Percentiles rank a stretch among this genome's conserved stretches.
Evolutionary conservation across 2,888 invertebrate genomes (phyloP).

Genomic region (Anagyrus pseudococci): DNA sequence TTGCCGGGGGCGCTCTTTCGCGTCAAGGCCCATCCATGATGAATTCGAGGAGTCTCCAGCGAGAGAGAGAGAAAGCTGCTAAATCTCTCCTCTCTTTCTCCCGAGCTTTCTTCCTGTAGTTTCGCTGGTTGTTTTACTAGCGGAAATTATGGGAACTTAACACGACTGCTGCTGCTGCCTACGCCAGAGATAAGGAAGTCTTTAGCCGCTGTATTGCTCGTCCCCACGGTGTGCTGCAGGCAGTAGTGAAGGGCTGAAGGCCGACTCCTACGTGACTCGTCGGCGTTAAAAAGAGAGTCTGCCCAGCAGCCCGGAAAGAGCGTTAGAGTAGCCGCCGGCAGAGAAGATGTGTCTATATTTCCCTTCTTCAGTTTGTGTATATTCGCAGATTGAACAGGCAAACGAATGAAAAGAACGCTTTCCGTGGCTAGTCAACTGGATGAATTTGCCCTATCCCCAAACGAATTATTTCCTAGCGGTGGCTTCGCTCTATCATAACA

Average conservation of each 20-base stretch:
- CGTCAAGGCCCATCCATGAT: slow-evolving; percentile 23
- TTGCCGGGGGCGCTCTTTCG: not conserved
- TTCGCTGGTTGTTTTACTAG: slow-evolving; percentile 31
- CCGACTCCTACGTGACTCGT: not conserved
- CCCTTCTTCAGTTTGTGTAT: too few species aligned
- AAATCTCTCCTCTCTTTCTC: not conserved
- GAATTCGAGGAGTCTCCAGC: slow-evolving; percentile 11
- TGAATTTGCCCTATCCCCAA: slow-evolving; percentile 15
- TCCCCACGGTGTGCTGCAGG: not conserved
- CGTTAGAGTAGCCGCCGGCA: too few species aligned
- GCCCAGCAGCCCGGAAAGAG: too few species aligned
- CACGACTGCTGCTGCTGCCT: slow-evolving; percentile 9
- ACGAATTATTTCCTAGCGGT: slow-evolving; percentile 29
- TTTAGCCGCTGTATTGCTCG: not conserved
- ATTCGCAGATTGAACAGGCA: too few species aligned
- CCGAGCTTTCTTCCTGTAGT: not conserved
- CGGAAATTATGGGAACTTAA: slow-evolving; percentile 39
- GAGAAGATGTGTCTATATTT: too few species aligned
- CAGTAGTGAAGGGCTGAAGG: not conserved
- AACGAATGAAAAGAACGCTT: too few species aligned
- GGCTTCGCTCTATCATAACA: not conserved
- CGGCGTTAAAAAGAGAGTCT: not conserved
- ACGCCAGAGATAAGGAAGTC: slow-evolving; percentile 23
- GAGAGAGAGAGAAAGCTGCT: not conserved
- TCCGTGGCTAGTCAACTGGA: too few species aligned